Evolutionary conservation across 2,797 vertebrate genomes (phyloP).

Genomic region (Poeciliopsis infans): DNA sequence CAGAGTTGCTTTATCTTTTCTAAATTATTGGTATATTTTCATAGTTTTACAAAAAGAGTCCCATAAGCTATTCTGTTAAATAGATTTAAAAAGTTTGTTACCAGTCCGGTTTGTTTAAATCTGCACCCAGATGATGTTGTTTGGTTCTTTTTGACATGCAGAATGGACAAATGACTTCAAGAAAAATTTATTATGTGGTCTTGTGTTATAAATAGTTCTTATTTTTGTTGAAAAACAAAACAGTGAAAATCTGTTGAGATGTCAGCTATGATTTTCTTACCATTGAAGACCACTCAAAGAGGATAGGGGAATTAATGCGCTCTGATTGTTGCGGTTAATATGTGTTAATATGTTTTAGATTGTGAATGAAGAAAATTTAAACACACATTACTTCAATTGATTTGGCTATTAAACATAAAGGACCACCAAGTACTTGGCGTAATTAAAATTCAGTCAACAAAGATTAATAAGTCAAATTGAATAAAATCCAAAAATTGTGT

Average conservation of each 20-base stretch:
- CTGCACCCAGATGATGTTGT: background rate
- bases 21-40: background rate
- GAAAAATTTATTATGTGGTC: background rate
- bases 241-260: background rate
- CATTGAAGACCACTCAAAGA: background rate
- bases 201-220: no score
- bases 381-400: background rate
- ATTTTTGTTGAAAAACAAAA: background rate
- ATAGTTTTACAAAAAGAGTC: background rate
- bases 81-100: background rate
- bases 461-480: background rate
- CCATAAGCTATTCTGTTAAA: background rate
- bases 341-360: background rate
- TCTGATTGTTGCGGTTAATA: no score
- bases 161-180: background rate
- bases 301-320: background rate
- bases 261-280: background rate
- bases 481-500: background rate
- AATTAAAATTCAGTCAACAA: background rate
- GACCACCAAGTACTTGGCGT: background rate
- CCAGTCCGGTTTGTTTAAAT: background rate
- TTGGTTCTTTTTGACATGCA: background rate
- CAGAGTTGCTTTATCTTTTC: background rate
- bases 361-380: background rate
- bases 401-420: background rate